Conservation (phyloP, 92 coral and sea anemone genomes). For the Umimayanthus chanpuru region DNA sequence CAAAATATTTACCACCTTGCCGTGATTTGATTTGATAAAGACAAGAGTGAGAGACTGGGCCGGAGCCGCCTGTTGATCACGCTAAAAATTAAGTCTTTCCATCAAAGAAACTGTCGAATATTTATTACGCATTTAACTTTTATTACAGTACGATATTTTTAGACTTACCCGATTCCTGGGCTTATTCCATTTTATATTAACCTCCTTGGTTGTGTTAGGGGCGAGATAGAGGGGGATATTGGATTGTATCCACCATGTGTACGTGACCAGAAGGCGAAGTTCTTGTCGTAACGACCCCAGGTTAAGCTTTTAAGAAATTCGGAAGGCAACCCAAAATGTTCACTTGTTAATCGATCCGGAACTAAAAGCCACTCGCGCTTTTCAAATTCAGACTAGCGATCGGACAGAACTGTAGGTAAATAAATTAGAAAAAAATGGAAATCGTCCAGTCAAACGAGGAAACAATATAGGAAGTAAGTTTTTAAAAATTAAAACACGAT, state of each 20-base stretch:
- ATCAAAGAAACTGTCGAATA: not conserved
- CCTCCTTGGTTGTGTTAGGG: too few species aligned
- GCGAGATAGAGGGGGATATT: not conserved
- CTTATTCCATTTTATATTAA: not conserved
- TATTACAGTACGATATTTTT: not conserved
- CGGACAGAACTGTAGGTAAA: not conserved
- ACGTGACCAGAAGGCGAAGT: slow-evolving; percentile 12
- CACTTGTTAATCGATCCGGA: not conserved
- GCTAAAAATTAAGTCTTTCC: not conserved
- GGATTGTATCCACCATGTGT: not conserved
- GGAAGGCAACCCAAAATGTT: not conserved
- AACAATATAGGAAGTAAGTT: not conserved
- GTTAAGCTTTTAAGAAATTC: not conserved
- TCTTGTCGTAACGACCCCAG: not conserved
- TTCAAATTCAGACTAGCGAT: not conserved
- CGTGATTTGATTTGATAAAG: not conserved
- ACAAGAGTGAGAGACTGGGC: not conserved
- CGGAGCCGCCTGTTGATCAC: not conserved
- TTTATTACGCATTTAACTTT: not conserved
- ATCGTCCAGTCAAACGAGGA: not conserved
- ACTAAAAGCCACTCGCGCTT: slow-evolving; percentile 9
- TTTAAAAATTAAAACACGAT: not conserved
- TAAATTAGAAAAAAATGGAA: not conserved
- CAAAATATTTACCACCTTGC: slow-evolving; percentile 14
- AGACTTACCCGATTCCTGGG: too few species aligned